A percentile compares a stretch with the other conserved stretches of the same genome.
These are phyloP conservation scores for Chiloscyllium plagiosum DNA, from an alignment of 2,113 vertebrate species.

Conservation along the genomic window DNA sequence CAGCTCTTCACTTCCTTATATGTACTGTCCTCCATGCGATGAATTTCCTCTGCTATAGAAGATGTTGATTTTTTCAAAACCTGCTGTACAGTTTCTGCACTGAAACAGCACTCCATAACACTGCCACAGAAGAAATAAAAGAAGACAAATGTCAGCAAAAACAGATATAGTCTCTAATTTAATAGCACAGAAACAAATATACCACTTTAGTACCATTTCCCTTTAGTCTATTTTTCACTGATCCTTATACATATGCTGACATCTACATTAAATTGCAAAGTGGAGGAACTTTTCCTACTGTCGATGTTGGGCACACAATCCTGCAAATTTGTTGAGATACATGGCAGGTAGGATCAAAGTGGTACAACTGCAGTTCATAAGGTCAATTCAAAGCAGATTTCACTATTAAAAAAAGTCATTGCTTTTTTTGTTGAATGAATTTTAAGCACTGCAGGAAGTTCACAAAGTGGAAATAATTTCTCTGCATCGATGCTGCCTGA, in stretches of 20 bases:
- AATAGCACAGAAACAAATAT: not conserved
- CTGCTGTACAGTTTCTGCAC: conserved; percentile 26
- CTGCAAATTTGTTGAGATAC: not conserved
- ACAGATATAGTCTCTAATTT: not conserved
- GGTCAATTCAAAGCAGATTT: not conserved
- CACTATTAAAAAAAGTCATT: not conserved
- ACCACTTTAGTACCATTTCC: not conserved
- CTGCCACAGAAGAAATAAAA: not conserved
- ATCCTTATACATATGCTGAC: not conserved
- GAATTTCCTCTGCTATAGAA: conserved; percentile 31
- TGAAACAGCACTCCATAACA: conserved; percentile 12
- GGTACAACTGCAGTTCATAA: not conserved
- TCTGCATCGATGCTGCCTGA: not conserved
- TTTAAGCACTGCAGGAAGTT: not conserved
- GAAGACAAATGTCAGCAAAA: not conserved
- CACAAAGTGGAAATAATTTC: not conserved
- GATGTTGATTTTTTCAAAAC: conserved; percentile 32
- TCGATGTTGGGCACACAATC: not conserved
- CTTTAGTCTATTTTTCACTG: not conserved
- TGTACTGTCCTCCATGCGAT: conserved; percentile 29
- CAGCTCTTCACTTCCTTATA: conserved; percentile 31
- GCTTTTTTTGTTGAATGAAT: not conserved
- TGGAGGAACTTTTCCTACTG: not conserved
- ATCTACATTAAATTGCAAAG: not conserved
- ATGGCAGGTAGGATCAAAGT: not conserved